Evolutionary conservation across 2,888 invertebrate species (phyloP), one percentile per base, ranked within the genome.

Genomic region (Lithophane ornitopus): DNA sequence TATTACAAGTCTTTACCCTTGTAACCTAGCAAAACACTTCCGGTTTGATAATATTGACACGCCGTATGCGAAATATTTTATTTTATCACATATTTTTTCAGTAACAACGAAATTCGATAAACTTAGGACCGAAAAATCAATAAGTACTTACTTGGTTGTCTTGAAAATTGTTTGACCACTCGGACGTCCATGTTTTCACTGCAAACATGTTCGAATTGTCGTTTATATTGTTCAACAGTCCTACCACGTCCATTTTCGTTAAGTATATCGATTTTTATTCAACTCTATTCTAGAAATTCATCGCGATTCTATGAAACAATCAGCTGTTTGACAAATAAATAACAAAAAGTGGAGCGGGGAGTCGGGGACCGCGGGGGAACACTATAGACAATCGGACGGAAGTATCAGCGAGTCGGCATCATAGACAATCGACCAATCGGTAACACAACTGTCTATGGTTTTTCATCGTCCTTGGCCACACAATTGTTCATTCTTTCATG

Each of bases 171-270:
- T 93, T 93, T 19, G 96, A 94, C 95, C 95, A 96, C 80, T 96
- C 95, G 8, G 95, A 93, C 77, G 95, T 96, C 96, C 96, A 96
- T 69, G 96, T 96, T 90, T 94, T 94, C 66, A 96, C 94, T 49
- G 95, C 95, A 89, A 96, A 96, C 95, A 96, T 94, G 81, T 96
- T 95, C 67, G 95, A 91, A 90, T 94, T 96, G 67, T 95, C 96
- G 85, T 96, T 93, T 83, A 95, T 95, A 90, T 95, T 96, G 85
- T 92, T 95, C 78, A 96, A 90, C 72, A 96, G 91, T 71, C 95
- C 95, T 78, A 96, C 95, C 34, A 96, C 95, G 86, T 96, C 96
- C 96, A 96, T 96, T 90, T 92, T 93, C 78, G 84, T 82, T 85
- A 73, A 73, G 79, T 76, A 83, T 84, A 84, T 84, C 78, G 77